phyloP scores from a whole-genome alignment of 1,140 invertebrate genomes.

The Papilio polyxenes region DNA sequence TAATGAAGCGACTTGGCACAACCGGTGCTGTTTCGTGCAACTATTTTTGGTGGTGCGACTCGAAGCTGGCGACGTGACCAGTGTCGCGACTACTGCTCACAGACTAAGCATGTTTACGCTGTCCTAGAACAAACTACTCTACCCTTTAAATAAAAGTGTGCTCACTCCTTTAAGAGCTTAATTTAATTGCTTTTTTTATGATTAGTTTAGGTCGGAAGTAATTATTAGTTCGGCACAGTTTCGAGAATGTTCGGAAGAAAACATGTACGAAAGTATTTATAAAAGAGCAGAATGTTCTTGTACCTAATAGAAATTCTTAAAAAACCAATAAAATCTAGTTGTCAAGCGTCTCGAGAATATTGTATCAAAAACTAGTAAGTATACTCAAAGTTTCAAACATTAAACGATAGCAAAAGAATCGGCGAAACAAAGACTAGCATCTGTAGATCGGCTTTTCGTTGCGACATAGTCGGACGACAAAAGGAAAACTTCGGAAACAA shows the following conservation, averaged over 20 bases:
- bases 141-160: background rate
- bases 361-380: conserved; percentile 18
- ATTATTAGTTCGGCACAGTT: background rate
- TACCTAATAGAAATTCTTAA: background rate
- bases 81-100: conserved; percentile 37
- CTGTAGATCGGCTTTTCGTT: conserved; percentile 30
- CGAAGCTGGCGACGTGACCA: conserved; percentile 27
- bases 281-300: background rate
- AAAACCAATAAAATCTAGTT: conserved; percentile 18
- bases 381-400: conserved; percentile 16
- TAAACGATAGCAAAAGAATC: conserved; percentile 32
- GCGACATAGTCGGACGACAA: conserved; percentile 40
- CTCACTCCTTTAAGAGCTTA: background rate
- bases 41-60: conserved; percentile 56
- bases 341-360: conserved; percentile 17
- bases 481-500: conserved; percentile 63
- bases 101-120: conserved; percentile 1
- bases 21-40: conserved; percentile 43
- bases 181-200: background rate
- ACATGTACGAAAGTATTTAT: background rate
- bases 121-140: background rate
- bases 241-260: background rate
- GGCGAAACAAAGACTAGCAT: conserved; percentile 9
- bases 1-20: conserved; percentile 63
- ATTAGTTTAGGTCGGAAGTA: no score